These are phyloP conservation scores for Cepaea hortensis DNA, from an alignment of 2,888 invertebrate genomes.

Conservation along the genomic window DNA sequence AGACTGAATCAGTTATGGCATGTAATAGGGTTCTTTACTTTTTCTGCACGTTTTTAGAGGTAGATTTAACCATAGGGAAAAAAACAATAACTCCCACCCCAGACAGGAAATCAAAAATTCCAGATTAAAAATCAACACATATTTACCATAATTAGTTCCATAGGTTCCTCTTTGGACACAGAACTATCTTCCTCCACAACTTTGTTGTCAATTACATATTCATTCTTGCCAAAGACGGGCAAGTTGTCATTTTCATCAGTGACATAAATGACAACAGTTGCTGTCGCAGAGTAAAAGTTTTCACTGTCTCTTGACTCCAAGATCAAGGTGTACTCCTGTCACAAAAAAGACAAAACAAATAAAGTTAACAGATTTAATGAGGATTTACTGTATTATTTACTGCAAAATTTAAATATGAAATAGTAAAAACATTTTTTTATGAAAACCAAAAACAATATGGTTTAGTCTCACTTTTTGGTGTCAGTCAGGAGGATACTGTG, in stretches of 20 bases:
- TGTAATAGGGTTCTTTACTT: no score
- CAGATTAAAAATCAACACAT: not conserved
- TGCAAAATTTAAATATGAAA: no score
- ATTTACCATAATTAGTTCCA: conserved; percentile 48
- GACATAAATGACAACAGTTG: conserved; percentile 72
- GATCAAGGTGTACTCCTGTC: conserved; percentile 78
- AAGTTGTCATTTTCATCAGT: conserved; percentile 99
- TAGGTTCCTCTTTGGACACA: conserved; percentile 38
- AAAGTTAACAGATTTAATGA: no score
- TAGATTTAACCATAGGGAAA: no score
- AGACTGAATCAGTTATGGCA: no score
- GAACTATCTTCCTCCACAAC: conserved; percentile 64
- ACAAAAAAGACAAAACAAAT: not conserved
- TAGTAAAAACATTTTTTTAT: not conserved
- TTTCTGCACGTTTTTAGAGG: no score
- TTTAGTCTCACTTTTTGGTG: no score
- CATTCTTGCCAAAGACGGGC: conserved; percentile 88
- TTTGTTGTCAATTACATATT: conserved; percentile 59
- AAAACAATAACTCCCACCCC: no score
- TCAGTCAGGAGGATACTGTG: no score
- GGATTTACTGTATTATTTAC: no score
- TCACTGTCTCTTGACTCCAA: conserved; percentile 85
- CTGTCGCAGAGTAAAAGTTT: conserved; percentile 81
- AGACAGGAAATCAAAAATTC: no score
- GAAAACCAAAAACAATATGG: not conserved